These are phyloP conservation scores for Autographa pulchrina DNA, from an alignment of 2,888 invertebrate genomes.

Conservation along the genomic window DNA sequence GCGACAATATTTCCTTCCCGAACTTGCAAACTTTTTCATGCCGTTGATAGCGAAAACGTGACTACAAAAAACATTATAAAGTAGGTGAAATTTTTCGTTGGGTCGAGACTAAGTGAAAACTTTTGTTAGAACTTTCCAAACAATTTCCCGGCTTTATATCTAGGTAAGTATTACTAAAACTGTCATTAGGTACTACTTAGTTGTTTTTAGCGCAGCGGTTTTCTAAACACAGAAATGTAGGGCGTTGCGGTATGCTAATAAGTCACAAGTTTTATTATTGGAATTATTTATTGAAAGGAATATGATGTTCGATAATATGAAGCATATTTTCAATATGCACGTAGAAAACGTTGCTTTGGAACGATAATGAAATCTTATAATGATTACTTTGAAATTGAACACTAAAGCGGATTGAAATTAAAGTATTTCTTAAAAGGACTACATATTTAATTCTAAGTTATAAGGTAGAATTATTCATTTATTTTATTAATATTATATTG, in stretches of 20 bases:
- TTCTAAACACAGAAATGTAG: constrained; percentile 2
- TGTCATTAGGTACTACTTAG: constrained; percentile 16
- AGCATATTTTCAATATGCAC: neutral
- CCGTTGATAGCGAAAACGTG: constrained; percentile 43
- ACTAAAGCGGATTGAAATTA: no score
- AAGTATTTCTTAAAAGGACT: no score
- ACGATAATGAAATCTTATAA: no score
- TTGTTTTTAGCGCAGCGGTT: neutral
- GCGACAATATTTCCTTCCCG: constrained; percentile 15
- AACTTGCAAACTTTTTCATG: constrained; percentile 43
- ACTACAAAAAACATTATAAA: constrained; percentile 49
- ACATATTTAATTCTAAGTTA: no score
- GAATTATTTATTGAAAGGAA: neutral
- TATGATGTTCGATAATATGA: neutral
- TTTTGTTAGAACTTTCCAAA: constrained; percentile 43
- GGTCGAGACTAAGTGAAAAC: constrained; percentile 51
- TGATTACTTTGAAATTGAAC: no score
- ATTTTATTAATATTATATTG: no score
- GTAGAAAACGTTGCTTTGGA: neutral
- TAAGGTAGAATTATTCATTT: no score
- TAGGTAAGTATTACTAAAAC: constrained; percentile 22
- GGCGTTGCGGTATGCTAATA: neutral
- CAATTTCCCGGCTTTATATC: constrained; percentile 23
- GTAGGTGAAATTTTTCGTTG: constrained; percentile 40
- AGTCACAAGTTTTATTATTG: neutral